Evolutionary conservation across 2,797 vertebrate genomes (phyloP).

Genomic region (Malacoctenus gilli): DNA sequence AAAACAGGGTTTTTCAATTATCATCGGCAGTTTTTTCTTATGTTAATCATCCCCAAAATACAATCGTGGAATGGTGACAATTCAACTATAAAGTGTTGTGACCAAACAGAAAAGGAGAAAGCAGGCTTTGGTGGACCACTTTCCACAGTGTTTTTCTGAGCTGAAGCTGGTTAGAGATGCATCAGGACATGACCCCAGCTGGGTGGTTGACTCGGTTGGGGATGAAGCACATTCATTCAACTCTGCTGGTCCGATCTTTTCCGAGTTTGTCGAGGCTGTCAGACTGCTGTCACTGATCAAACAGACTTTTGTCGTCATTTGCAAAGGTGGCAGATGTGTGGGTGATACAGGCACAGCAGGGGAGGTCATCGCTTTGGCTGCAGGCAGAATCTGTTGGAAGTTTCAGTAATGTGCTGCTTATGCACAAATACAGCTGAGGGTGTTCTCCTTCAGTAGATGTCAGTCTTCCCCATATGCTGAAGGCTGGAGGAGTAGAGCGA

Average conservation of each 20-base stretch:
- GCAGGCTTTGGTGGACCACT: background rate
- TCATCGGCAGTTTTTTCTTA: too few relatives aligned
- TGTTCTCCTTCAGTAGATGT: slow-evolving; percentile 53
- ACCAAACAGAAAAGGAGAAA: background rate
- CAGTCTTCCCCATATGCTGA: slow-evolving; percentile 29
- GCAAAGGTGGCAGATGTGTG: slow-evolving; percentile 68
- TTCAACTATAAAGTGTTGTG: background rate
- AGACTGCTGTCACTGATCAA: slow-evolving; percentile 50
- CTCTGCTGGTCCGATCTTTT: slow-evolving; percentile 31
- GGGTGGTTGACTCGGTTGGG: slow-evolving; percentile 26
- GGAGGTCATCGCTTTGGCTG: slow-evolving; percentile 67
- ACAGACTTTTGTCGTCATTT: slow-evolving; percentile 65
- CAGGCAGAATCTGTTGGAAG: slow-evolving; percentile 69
- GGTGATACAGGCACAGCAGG: slow-evolving; percentile 65
- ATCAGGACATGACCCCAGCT: slow-evolving; percentile 4
- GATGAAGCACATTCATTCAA: slow-evolving; percentile 10
- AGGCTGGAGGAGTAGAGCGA: slow-evolving; percentile 30
- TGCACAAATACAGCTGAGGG: slow-evolving; percentile 64
- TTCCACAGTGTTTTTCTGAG: slow-evolving; percentile 11
- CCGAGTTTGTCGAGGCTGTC: slow-evolving; percentile 42
- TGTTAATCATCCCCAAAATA: too few relatives aligned
- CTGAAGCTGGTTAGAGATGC: slow-evolving; percentile 16
- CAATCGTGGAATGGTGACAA: too few relatives aligned
- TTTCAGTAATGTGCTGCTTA: slow-evolving; percentile 71
- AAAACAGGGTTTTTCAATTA: too few relatives aligned